These are phyloP conservation scores for Andrena trimmerana DNA, from an alignment of 2,888 invertebrate genomes.

Conservation along the genomic window DNA sequence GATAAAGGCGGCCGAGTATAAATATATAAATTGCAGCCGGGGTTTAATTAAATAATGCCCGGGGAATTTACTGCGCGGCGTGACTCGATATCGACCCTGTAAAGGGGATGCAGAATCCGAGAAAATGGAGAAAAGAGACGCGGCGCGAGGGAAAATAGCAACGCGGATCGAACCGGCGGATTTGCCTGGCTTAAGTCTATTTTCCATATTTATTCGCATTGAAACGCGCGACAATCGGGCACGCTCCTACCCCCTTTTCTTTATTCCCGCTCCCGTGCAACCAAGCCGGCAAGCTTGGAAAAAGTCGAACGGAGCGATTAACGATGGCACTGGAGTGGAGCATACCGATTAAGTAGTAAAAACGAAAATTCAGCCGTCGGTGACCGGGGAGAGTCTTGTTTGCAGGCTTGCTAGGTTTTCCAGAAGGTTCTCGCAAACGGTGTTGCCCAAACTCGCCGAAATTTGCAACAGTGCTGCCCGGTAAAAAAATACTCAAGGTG, in stretches of 20 bases:
- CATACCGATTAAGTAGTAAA: neutral
- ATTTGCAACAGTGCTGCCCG: too few relatives aligned
- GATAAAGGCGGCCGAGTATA: slow-evolving; percentile 27
- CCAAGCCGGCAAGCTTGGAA: neutral
- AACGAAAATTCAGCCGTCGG: neutral
- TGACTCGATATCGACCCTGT: slow-evolving; percentile 34
- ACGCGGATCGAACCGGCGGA: slow-evolving; percentile 25
- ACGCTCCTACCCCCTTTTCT: slow-evolving; percentile 25
- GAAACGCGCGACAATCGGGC: slow-evolving; percentile 51
- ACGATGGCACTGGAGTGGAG: neutral
- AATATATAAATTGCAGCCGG: slow-evolving; percentile 18
- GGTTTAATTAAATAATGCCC: slow-evolving; percentile 49
- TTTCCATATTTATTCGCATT: slow-evolving; percentile 66
- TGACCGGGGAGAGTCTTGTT: too few relatives aligned
- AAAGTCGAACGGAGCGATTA: neutral
- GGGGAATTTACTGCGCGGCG: slow-evolving; percentile 28
- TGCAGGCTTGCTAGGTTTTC: too few relatives aligned
- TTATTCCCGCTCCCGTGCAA: neutral
- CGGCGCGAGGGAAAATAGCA: neutral
- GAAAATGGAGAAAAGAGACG: neutral
- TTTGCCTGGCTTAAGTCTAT: slow-evolving; percentile 56
- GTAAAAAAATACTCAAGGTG: too few relatives aligned
- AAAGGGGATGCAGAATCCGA: slow-evolving; percentile 20
- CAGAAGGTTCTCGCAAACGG: too few relatives aligned
- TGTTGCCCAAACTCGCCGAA: too few relatives aligned